A percentile compares a stretch with the other conserved stretches of the same genome.
Evolutionary conservation across 2,113 vertebrate genomes (phyloP).

Genomic region (Charina bottae): DNA sequence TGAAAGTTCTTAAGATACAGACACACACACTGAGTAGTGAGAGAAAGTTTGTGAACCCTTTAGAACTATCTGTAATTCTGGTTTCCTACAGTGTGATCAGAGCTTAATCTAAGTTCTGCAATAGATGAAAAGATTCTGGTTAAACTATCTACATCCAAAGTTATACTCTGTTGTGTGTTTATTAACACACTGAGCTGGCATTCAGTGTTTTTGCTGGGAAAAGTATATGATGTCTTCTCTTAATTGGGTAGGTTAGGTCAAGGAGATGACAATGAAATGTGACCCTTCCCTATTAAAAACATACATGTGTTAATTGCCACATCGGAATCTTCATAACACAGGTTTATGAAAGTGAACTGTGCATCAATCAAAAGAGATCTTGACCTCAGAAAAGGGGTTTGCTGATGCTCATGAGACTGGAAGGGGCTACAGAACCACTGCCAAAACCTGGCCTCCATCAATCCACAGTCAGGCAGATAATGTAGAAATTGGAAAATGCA

Average conservation of each 20-base stretch:
- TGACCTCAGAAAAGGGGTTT: not conserved
- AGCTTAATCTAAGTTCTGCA: not conserved
- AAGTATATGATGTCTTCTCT: not conserved
- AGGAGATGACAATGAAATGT: not conserved
- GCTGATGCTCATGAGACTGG: not conserved
- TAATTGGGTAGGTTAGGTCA: not conserved
- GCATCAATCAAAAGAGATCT: not conserved
- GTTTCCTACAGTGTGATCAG: not conserved
- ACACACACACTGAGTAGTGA: not conserved
- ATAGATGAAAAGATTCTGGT: not conserved
- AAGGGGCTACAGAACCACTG: not conserved
- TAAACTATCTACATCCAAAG: not conserved
- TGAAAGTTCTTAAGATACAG: not conserved
- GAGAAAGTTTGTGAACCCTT: not conserved
- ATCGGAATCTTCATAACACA: not conserved
- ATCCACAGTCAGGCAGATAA: not conserved
- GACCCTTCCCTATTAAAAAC: not conserved
- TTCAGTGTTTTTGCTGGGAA: not conserved
- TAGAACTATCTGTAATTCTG: not conserved
- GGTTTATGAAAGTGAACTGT: not conserved
- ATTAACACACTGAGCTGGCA: not conserved
- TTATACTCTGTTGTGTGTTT: not conserved
- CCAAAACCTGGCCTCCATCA: not conserved
- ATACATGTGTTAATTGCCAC: not conserved
- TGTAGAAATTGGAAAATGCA: not conserved